Evolutionary conservation across 2,888 invertebrate species (phyloP).

Genomic region (Cremastinae sp.): DNA sequence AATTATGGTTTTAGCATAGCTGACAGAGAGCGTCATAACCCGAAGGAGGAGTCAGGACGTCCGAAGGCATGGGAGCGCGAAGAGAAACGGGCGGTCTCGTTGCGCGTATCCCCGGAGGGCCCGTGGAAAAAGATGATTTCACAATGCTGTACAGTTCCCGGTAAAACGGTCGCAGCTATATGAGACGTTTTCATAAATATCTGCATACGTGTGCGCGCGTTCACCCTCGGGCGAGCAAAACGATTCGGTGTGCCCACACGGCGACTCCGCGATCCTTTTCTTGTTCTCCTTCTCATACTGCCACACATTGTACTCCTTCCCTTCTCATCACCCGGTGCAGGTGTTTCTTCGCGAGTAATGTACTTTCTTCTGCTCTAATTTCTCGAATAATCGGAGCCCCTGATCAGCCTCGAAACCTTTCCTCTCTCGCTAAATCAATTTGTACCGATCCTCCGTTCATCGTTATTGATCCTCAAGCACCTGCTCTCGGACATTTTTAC

Average conservation of each 20-base stretch:
- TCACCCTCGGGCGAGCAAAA: slow-evolving; percentile 50
- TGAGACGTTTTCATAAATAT: slow-evolving; percentile 5
- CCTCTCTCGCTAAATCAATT: too few species aligned
- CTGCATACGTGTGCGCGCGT: background rate
- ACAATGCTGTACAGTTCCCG: slow-evolving; percentile 50
- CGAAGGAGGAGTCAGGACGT: slow-evolving; percentile 12
- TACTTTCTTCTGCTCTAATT: slow-evolving; percentile 10
- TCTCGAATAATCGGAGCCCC: background rate
- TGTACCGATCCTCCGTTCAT: too few species aligned
- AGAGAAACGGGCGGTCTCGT: slow-evolving; percentile 6
- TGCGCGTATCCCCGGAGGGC: slow-evolving; percentile 18
- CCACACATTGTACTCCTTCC: slow-evolving; percentile 9
- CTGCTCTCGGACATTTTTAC: too few species aligned
- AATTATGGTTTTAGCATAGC: slow-evolving; percentile 56
- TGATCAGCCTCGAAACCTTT: too few species aligned
- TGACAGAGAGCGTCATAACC: slow-evolving; percentile 58
- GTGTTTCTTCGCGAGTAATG: slow-evolving; percentile 16
- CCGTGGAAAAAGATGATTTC: slow-evolving; percentile 48
- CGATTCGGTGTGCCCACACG: slow-evolving; percentile 51
- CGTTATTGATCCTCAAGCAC: too few species aligned
- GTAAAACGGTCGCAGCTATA: slow-evolving; percentile 46
- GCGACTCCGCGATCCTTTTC: slow-evolving; percentile 23
- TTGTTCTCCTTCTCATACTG: slow-evolving; percentile 22
- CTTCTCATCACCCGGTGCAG: slow-evolving; percentile 11
- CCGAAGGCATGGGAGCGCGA: too few species aligned